These are phyloP conservation scores for Eubasilissa splendida DNA, from an alignment of 2,888 invertebrate species.

Conservation along the genomic window DNA sequence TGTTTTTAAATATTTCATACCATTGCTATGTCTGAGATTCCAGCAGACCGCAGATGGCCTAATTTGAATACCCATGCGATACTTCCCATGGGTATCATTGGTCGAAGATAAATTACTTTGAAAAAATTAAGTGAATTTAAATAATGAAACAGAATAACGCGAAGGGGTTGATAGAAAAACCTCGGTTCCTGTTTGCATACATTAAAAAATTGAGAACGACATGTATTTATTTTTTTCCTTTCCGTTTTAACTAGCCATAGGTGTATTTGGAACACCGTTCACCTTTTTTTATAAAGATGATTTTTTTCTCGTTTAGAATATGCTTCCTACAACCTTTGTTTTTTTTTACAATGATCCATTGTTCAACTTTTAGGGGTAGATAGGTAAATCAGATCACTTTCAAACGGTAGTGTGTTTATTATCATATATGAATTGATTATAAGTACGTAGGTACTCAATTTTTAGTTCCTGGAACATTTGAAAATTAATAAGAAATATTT, in stretches of 20 bases:
- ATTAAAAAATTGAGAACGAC: conserved; percentile 34
- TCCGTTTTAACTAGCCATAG: conserved; percentile 48
- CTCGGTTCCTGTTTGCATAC: conserved; percentile 50
- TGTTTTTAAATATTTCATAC: too few species aligned
- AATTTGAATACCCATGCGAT: conserved; percentile 51
- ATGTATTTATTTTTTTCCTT: conserved; percentile 49
- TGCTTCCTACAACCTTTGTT: too few species aligned
- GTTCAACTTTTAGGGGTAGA: too few species aligned
- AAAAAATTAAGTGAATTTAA: conserved; percentile 59
- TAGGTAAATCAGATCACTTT: too few species aligned
- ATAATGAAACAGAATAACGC: conserved; percentile 53
- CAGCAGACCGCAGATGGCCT: conserved; percentile 48
- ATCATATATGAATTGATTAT: too few species aligned
- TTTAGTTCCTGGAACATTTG: too few species aligned
- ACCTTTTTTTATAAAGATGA: conserved; percentile 26
- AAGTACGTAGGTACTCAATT: too few species aligned
- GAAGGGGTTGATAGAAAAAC: conserved; percentile 48
- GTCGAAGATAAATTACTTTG: conserved; percentile 55
- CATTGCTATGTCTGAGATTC: too few species aligned
- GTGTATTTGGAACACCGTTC: conserved; percentile 38
- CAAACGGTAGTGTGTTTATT: too few species aligned
- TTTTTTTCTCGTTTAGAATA: too few species aligned
- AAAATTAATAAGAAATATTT: too few species aligned
- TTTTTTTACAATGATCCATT: too few species aligned
- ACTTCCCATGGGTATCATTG: conserved; percentile 58